Evolutionary conservation across 2,888 invertebrate genomes (phyloP).

Genomic region (Rhamphomyia laevipes): DNA sequence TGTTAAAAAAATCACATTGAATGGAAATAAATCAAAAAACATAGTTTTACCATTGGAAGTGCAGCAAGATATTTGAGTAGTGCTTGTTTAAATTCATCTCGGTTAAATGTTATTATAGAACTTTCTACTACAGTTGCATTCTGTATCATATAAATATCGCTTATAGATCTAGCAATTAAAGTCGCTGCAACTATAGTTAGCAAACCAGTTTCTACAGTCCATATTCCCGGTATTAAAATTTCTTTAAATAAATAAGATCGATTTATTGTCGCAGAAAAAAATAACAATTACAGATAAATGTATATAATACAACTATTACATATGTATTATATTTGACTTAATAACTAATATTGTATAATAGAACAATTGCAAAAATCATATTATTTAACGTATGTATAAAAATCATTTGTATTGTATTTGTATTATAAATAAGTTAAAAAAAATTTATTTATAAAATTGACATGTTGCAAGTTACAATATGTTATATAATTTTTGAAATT

Average conservation of each 20-base stretch:
- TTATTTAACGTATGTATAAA: too few species aligned
- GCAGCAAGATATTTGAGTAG: slow-evolving; percentile 68
- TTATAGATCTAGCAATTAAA: slow-evolving; percentile 78
- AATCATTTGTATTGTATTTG: too few species aligned
- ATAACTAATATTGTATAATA: too few species aligned
- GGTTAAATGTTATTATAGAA: slow-evolving; percentile 84
- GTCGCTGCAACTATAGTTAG: slow-evolving; percentile 64
- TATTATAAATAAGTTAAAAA: too few species aligned
- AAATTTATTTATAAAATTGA: too few species aligned
- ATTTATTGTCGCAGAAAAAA: too few species aligned
- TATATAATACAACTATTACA: too few species aligned
- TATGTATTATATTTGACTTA: too few species aligned
- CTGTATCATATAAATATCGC: slow-evolving; percentile 96
- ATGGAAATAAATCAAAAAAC: not conserved
- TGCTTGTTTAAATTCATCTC: slow-evolving; percentile 58
- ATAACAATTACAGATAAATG: too few species aligned
- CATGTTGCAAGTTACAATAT: too few species aligned
- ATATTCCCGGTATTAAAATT: slow-evolving; percentile 68
- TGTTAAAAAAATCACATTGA: slow-evolving; percentile 37
- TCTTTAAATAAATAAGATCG: slow-evolving; percentile 31
- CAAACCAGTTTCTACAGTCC: slow-evolving; percentile 63
- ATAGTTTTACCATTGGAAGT: slow-evolving; percentile 67
- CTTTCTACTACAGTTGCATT: slow-evolving; percentile 90
- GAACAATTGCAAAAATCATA: too few species aligned
- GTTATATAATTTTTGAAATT: too few species aligned